Percentiles rank a stretch among this genome's conserved stretches.
Evolutionary conservation across 2,797 vertebrate species (phyloP).

Genomic region (Pristis pectinata): DNA sequence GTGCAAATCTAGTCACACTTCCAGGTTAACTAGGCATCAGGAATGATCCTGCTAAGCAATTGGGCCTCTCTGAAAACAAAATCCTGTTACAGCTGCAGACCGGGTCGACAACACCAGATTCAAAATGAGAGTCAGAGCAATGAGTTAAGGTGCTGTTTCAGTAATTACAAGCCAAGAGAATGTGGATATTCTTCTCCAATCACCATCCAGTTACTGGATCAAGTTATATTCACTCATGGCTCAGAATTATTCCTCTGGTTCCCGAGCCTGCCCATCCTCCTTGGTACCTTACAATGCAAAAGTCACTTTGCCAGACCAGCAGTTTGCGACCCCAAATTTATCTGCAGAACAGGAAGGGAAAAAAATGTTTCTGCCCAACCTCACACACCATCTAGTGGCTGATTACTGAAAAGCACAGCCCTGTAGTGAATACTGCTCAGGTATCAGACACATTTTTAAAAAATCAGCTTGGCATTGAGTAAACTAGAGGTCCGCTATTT

Average conservation of each 20-base stretch:
- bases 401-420: not conserved
- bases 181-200: not conserved
- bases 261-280: not conserved
- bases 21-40: not conserved
- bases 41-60: not conserved
- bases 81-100: not conserved
- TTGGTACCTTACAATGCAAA: not conserved
- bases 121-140: not conserved
- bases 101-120: not conserved
- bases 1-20: not conserved
- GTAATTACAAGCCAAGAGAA: not conserved
- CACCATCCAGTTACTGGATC: not conserved
- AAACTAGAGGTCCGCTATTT: too few species aligned
- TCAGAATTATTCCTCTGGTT: not conserved
- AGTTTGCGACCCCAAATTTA: not conserved
- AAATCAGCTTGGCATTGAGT: too few species aligned
- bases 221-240: not conserved
- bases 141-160: not conserved
- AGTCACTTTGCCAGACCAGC: too few species aligned
- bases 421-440: not conserved
- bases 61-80: not conserved
- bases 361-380: not conserved
- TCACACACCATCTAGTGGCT: slow-evolving; percentile 10
- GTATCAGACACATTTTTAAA: not conserved
- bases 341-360: not conserved